Percentiles rank a stretch among this genome's conserved stretches.
Conservation (phyloP, 2,888 invertebrate species). For the Dryococelus australis region DNA sequence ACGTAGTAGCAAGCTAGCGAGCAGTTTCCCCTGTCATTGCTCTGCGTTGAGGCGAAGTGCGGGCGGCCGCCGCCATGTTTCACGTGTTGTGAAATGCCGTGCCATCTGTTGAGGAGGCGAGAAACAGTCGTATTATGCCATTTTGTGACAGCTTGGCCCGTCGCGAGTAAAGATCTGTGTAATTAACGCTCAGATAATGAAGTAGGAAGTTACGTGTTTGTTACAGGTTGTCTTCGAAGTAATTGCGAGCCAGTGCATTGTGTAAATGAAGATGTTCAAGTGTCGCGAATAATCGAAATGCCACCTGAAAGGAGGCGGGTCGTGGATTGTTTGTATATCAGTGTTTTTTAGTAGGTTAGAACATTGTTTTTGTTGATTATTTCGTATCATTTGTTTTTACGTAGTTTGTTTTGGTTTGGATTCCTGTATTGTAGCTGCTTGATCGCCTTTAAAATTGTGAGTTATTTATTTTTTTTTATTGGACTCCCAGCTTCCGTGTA, state of each 20-base stretch:
- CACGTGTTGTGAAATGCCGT: not conserved
- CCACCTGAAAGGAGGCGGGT: not conserved
- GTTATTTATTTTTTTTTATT: not conserved
- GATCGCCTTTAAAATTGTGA: not conserved
- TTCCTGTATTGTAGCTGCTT: not conserved
- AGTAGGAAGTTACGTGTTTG: not conserved
- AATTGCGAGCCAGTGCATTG: not conserved
- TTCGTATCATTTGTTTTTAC: not conserved
- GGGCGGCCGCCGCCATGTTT: not conserved
- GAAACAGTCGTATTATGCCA: not conserved
- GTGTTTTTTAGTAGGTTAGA: not conserved
- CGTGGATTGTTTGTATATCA: not conserved
- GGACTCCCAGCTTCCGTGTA: not conserved
- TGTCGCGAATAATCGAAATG: not conserved
- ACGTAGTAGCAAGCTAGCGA: too few species aligned
- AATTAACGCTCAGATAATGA: not conserved
- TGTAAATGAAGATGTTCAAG: not conserved
- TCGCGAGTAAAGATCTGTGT: not conserved
- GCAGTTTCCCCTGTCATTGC: not conserved
- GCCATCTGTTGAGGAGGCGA: conserved; percentile 2
- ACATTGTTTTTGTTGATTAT: not conserved
- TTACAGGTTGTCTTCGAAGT: not conserved
- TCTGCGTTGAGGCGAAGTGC: not conserved
- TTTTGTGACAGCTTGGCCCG: not conserved
- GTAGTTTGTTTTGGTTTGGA: not conserved